phyloP scores from a whole-genome alignment of 2,797 vertebrate species.

The Phoebastria nigripes region DNA sequence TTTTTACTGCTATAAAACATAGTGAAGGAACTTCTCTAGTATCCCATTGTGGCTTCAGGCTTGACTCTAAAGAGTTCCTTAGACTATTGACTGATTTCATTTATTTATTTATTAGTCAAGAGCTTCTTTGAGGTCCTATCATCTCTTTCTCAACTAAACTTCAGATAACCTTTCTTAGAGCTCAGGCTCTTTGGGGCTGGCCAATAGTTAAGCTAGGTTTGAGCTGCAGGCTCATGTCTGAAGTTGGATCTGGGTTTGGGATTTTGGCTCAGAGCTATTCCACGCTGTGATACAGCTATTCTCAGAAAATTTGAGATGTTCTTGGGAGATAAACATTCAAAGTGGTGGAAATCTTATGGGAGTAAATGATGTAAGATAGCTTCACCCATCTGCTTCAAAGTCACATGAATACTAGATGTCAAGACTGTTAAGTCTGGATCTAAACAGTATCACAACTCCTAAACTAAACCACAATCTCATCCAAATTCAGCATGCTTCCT shows the following conservation, averaged over 20 bases:
- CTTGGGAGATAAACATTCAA: not conserved
- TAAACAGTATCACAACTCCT: not conserved
- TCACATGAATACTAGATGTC: not conserved
- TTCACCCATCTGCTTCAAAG: not conserved
- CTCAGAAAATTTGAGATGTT: not conserved
- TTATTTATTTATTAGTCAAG: not conserved
- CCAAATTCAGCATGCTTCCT: not conserved
- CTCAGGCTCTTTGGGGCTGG: not conserved
- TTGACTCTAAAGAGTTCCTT: not conserved
- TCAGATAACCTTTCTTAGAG: not conserved
- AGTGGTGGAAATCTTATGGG: not conserved
- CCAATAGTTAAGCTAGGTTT: not conserved
- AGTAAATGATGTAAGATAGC: not conserved
- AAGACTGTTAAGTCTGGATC: not conserved
- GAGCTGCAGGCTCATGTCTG: not conserved
- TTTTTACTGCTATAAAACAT: not conserved
- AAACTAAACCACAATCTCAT: not conserved
- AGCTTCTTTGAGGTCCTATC: not conserved
- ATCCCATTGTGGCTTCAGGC: not conserved
- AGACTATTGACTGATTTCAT: not conserved
- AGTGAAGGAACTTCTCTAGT: not conserved
- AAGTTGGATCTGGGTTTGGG: not conserved
- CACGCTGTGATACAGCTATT: not conserved
- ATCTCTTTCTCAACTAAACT: not conserved
- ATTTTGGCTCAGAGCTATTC: not conserved